Percentiles rank a stretch among this genome's conserved stretches.
Conservation (phyloP, 2,113 vertebrate genomes). For the Trinectes maculatus region DNA sequence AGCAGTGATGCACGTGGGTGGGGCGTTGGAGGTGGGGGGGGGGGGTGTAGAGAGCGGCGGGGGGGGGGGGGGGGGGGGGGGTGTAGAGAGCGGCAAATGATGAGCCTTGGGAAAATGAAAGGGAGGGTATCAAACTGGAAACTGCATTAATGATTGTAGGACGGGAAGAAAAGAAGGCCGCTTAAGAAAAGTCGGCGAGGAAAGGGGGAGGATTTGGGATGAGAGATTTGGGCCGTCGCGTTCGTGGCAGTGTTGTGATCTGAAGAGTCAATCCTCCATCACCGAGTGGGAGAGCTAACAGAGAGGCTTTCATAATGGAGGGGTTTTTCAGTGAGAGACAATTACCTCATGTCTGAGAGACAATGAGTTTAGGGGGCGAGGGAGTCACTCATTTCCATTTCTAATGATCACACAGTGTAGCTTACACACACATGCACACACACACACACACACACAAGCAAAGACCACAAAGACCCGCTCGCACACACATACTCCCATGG, state of each 20-base stretch:
- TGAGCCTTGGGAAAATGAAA: constrained; percentile 25
- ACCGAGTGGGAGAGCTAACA: constrained; percentile 44
- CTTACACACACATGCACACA: constrained; percentile 38
- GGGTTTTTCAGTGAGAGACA: constrained; percentile 62
- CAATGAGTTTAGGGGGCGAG: constrained; percentile 74
- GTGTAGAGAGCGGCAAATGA: constrained; percentile 9
- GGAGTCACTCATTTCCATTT: constrained; percentile 75
- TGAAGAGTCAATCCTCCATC: constrained; percentile 61
- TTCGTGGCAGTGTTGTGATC: constrained; percentile 47
- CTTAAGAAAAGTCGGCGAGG: constrained; percentile 31
- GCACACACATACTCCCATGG: neutral
- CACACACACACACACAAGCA: constrained; percentile 7
- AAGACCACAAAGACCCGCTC: too few species aligned
- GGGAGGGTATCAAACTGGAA: constrained; percentile 38
- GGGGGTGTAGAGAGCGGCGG: neutral
- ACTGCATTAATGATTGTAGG: constrained; percentile 36
- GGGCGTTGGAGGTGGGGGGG: constrained; percentile 16
- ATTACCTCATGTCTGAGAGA: constrained; percentile 76
- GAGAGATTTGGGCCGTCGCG: constrained; percentile 19
- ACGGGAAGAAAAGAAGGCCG: constrained; percentile 29
- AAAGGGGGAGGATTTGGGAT: constrained; percentile 3
- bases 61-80: too few species aligned
- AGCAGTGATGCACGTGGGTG: neutral
- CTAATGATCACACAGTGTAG: constrained; percentile 68
- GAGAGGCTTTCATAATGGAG: constrained; percentile 56